Conservation (phyloP, 2,797 vertebrate species). For the Ispidina picta region DNA sequence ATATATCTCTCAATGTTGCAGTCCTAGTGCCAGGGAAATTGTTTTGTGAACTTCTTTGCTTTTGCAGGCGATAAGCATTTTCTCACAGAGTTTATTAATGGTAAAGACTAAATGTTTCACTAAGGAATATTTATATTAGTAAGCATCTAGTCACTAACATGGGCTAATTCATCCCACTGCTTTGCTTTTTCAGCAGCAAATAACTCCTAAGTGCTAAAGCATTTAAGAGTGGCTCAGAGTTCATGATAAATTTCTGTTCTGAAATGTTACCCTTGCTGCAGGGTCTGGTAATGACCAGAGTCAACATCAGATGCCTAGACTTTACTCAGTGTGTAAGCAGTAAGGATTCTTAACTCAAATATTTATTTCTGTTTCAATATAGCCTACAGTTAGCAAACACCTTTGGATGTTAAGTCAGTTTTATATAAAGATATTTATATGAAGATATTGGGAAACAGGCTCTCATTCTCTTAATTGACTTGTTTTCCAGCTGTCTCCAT, state of each 20-base stretch:
- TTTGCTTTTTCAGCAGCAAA: not conserved
- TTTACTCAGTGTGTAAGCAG: not conserved
- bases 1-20: not conserved
- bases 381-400: not conserved
- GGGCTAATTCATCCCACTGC: not conserved
- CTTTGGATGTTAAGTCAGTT: not conserved
- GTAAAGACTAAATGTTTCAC: not conserved
- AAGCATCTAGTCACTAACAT: not conserved
- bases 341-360: not conserved
- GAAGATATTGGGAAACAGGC: not conserved
- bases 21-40: not conserved
- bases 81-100: not conserved
- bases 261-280: not conserved
- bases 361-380: not conserved
- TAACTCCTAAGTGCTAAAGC: not conserved
- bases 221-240: not conserved
- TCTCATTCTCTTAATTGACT: not conserved
- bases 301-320: not conserved
- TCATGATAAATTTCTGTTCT: not conserved
- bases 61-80: not conserved
- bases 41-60: not conserved
- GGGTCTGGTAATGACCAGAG: not conserved
- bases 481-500: not conserved
- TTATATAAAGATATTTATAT: not conserved
- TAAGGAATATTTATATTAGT: not conserved